phyloP scores from a whole-genome alignment of 2,113 vertebrate species.

The Rhinopithecus roxellana region DNA sequence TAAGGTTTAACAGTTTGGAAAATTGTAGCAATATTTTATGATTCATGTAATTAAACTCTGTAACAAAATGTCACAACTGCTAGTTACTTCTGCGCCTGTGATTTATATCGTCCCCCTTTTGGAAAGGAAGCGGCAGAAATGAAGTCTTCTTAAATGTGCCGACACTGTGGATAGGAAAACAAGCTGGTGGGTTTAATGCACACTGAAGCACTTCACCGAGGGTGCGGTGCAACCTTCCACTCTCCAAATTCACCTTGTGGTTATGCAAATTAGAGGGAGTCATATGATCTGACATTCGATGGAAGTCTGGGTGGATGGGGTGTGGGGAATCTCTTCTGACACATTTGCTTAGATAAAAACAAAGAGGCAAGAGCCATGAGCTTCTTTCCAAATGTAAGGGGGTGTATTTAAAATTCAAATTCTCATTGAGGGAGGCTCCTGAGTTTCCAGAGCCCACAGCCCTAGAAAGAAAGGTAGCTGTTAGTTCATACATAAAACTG shows the following conservation, averaged over 20 bases:
- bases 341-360: conserved; percentile 21
- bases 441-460: neutral
- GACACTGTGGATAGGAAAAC: conserved; percentile 73
- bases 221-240: conserved; percentile 54
- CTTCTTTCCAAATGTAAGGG: neutral
- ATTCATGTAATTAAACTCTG: conserved; percentile 90
- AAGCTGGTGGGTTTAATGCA: conserved; percentile 65
- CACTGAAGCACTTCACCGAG: conserved; percentile 70
- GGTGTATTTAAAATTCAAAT: neutral
- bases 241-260: conserved; percentile 70
- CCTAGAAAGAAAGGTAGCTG: neutral
- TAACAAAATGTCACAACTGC: conserved; percentile 87
- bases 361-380: neutral
- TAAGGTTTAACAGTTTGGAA: conserved; percentile 89
- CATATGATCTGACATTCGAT: conserved; percentile 75
- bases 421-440: fast-evolving
- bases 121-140: conserved; percentile 83
- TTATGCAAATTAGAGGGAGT: conserved; percentile 76
- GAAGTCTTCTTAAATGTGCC: conserved; percentile 81
- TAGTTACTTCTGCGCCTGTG: conserved; percentile 85
- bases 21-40: conserved; percentile 91
- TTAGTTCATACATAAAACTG: neutral
- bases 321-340: neutral
- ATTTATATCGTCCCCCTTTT: conserved; percentile 84
- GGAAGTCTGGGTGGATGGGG: neutral